phyloP scores from a whole-genome alignment of 2,888 invertebrate genomes.

The Crepidodera aurea region DNA sequence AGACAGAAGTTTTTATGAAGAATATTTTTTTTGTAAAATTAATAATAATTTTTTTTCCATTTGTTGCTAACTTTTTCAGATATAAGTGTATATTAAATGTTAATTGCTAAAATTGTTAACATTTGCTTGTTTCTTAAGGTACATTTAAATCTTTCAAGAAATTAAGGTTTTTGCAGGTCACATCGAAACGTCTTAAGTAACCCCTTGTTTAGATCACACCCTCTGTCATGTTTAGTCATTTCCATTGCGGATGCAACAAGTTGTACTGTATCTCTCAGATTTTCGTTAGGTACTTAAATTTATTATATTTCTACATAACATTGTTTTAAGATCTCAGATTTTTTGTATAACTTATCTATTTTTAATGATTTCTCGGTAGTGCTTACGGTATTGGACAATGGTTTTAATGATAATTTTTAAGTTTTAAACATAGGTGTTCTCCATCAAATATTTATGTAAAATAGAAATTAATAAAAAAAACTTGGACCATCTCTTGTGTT shows the following conservation, averaged over 20 bases:
- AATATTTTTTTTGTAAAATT: too few species aligned
- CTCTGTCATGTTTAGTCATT: background rate
- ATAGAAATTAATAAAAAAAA: constrained; percentile 47
- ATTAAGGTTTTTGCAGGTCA: background rate
- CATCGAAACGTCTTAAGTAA: background rate
- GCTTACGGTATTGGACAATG: constrained; percentile 61
- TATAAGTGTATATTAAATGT: too few species aligned
- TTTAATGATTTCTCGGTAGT: constrained; percentile 55
- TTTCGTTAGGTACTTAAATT: constrained; percentile 55
- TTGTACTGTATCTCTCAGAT: constrained; percentile 38
- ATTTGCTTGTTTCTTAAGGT: too few species aligned
- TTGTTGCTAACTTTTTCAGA: too few species aligned
- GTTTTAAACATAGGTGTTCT: constrained; percentile 55
- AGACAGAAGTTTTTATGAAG: too few species aligned
- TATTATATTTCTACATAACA: constrained; percentile 43
- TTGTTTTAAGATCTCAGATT: constrained; percentile 55
- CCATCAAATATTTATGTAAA: constrained; percentile 58
- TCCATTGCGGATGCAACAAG: constrained; percentile 27
- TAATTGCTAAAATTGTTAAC: too few species aligned
- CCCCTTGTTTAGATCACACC: too few species aligned
- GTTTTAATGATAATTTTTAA: constrained; percentile 53
- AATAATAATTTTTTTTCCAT: too few species aligned
- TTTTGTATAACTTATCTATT: constrained; percentile 47
- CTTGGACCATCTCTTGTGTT: constrained; percentile 21
- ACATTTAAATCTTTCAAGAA: background rate